Evolutionary conservation across 2,113 vertebrate genomes (phyloP).

Genomic region (Scartelaos histophorus): DNA sequence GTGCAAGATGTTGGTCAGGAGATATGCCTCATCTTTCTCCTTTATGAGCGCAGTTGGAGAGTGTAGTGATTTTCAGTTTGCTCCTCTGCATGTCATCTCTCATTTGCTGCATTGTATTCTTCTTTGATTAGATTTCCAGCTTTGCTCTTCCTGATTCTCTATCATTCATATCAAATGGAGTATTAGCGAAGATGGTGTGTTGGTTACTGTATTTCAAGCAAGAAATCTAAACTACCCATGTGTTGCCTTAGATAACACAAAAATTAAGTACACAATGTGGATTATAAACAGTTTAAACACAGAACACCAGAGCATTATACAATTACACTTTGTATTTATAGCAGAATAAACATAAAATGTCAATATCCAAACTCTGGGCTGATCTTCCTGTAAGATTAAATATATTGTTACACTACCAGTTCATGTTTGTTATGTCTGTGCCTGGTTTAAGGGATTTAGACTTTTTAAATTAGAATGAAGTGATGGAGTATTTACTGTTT

Average conservation of each 20-base stretch:
- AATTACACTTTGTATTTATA: too few species aligned
- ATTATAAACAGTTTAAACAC: neutral
- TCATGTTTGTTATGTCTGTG: too few species aligned
- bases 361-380: too few species aligned
- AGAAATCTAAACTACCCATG: slow-evolving; percentile 7
- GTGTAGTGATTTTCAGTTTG: slow-evolving; percentile 41
- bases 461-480: too few species aligned
- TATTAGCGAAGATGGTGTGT: slow-evolving; percentile 34
- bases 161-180: slow-evolving; percentile 40
- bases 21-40: slow-evolving; percentile 41
- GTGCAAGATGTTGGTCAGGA: slow-evolving; percentile 42
- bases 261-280: too few species aligned
- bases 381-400: too few species aligned
- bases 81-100: slow-evolving; percentile 55
- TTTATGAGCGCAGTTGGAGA: slow-evolving; percentile 34
- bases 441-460: too few species aligned
- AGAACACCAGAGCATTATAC: too few species aligned
- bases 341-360: too few species aligned
- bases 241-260: too few species aligned
- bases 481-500: too few species aligned
- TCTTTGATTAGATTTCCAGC: slow-evolving; percentile 64
- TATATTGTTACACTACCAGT: too few species aligned
- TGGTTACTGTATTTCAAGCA: slow-evolving; percentile 8
- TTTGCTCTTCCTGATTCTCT: slow-evolving; percentile 46
- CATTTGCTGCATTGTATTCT: slow-evolving; percentile 66